Evolutionary conservation across 2,113 vertebrate species (phyloP).

Genomic region (Apistogramma diplotaenia): DNA sequence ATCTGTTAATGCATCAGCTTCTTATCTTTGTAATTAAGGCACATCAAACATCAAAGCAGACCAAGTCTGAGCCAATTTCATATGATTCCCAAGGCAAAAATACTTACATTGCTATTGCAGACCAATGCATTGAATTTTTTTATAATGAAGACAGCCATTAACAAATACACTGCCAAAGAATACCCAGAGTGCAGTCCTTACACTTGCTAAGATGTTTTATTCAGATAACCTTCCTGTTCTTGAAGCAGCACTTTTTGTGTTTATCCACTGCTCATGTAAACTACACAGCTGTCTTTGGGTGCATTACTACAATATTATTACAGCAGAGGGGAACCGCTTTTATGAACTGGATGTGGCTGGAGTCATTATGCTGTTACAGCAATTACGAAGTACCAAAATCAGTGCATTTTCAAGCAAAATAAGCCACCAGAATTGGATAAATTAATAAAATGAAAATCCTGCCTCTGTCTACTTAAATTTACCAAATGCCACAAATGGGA

Average conservation of each 20-base stretch:
- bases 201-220: neutral
- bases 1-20: too few species aligned
- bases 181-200: too few species aligned
- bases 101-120: too few species aligned
- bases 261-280: neutral
- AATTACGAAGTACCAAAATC: neutral
- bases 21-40: too few species aligned
- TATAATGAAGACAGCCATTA: neutral
- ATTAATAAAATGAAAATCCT: neutral
- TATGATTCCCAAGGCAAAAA: neutral
- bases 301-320: neutral
- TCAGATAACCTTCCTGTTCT: neutral
- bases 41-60: too few species aligned
- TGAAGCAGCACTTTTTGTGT: neutral
- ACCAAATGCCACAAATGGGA: neutral
- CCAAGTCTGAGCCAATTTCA: neutral
- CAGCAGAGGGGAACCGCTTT: neutral
- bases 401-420: neutral
- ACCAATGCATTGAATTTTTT: neutral
- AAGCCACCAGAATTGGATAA: neutral
- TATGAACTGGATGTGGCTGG: neutral
- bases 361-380: neutral
- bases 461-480: neutral
- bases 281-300: neutral
- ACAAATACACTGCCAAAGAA: neutral